phyloP scores from a whole-genome alignment of 2,113 vertebrate genomes.

The Ahaetulla prasina region DNA sequence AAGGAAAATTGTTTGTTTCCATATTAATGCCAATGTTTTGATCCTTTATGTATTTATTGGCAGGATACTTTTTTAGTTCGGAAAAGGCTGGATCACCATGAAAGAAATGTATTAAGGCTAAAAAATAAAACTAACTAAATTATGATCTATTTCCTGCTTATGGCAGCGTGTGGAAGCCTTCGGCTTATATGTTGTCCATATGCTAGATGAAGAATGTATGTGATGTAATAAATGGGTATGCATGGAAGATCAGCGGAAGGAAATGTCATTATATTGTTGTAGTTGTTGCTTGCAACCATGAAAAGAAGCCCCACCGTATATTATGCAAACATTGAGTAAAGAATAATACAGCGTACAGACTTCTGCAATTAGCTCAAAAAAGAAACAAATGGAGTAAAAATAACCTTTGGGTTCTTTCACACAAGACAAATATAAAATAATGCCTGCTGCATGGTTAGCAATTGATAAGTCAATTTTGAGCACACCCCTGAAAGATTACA shows the following conservation, averaged over 20 bases:
- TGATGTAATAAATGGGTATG: not conserved
- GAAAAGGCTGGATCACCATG: not conserved
- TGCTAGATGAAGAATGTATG: not conserved
- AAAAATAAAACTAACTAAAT: not conserved
- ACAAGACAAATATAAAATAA: not conserved
- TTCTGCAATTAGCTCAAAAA: not conserved
- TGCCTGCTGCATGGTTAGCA: not conserved
- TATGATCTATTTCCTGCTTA: not conserved
- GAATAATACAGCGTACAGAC: not conserved
- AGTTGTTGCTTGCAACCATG: slow-evolving; percentile 4
- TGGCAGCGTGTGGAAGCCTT: no score
- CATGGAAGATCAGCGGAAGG: not conserved
- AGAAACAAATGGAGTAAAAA: not conserved
- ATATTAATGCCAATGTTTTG: not conserved
- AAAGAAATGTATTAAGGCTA: not conserved
- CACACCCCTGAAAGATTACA: not conserved
- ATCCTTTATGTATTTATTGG: not conserved
- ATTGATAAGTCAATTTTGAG: not conserved
- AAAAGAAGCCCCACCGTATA: not conserved
- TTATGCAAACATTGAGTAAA: not conserved
- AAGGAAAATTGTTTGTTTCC: not conserved
- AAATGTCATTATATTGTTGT: not conserved
- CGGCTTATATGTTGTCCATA: not conserved
- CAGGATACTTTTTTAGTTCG: not conserved
- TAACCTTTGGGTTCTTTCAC: not conserved